phyloP scores from a whole-genome alignment of 2,888 invertebrate genomes.

The Rhopalosiphum nymphaeae region DNA sequence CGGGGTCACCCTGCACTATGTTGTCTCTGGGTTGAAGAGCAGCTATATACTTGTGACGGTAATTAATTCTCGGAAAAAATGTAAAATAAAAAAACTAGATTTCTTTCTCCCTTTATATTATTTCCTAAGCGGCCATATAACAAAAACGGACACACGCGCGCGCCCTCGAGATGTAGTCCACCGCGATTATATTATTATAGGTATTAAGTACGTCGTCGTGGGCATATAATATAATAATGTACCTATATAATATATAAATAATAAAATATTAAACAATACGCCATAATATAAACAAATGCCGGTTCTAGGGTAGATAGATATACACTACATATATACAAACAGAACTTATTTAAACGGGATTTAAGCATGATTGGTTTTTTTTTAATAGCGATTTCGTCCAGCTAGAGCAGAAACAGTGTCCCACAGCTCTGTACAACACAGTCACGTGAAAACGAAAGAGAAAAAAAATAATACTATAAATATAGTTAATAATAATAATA shows the following conservation, averaged over 20 bases:
- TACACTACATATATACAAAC: background rate
- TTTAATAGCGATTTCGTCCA: background rate
- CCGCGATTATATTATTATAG: background rate
- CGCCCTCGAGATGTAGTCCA: background rate
- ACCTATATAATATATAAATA: slow-evolving; percentile 6
- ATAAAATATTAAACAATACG: background rate
- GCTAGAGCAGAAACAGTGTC: background rate
- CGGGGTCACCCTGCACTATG: slow-evolving; percentile 11
- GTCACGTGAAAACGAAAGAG: background rate
- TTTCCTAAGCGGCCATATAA: background rate
- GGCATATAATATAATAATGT: background rate
- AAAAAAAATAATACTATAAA: slow-evolving; percentile 33
- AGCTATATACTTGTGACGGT: background rate
- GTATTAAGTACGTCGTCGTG: background rate
- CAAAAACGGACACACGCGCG: background rate
- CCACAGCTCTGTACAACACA: background rate
- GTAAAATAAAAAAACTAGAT: slow-evolving; percentile 29
- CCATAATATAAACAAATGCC: background rate
- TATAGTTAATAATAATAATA: slow-evolving; percentile 15
- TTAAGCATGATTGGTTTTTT: slow-evolving; percentile 20
- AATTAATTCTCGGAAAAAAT: slow-evolving; percentile 37
- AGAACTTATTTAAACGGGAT: background rate
- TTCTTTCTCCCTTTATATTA: background rate
- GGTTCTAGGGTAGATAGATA: background rate
- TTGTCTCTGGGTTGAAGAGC: background rate